A percentile compares a stretch with the other conserved stretches of the same genome.
These are phyloP conservation scores for Neogale vison DNA, from an alignment of 2,113 vertebrate species.

Conservation along the genomic window DNA sequence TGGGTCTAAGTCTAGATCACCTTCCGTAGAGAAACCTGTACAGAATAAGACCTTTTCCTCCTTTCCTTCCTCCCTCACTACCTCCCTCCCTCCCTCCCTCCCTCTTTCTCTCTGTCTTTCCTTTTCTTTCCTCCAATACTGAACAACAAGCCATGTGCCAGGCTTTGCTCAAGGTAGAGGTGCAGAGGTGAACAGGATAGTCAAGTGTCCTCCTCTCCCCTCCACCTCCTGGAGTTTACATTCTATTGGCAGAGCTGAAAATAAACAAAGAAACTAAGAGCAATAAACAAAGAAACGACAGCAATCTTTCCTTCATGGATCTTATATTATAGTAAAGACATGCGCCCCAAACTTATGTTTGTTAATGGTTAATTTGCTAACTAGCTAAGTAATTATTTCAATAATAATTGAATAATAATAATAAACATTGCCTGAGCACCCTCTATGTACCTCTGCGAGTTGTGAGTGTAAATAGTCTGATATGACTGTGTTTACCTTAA, in stretches of 20 bases:
- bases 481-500: background rate
- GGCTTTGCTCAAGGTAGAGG: background rate
- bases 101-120: background rate
- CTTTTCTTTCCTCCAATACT: background rate
- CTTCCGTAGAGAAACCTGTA: background rate
- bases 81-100: background rate
- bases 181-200: background rate
- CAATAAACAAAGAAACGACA: background rate
- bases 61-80: background rate
- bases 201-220: background rate
- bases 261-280: background rate
- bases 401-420: no score
- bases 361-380: background rate
- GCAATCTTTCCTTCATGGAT: background rate
- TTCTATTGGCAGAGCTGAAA: background rate
- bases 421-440: background rate
- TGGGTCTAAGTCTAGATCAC: background rate
- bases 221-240: background rate
- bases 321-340: background rate
- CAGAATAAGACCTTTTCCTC: background rate
- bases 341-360: background rate
- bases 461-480: background rate
- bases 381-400: background rate
- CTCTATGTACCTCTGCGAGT: background rate
- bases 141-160: background rate